phyloP scores from a whole-genome alignment of 2,113 vertebrate species.

The Callionymus lyra region DNA sequence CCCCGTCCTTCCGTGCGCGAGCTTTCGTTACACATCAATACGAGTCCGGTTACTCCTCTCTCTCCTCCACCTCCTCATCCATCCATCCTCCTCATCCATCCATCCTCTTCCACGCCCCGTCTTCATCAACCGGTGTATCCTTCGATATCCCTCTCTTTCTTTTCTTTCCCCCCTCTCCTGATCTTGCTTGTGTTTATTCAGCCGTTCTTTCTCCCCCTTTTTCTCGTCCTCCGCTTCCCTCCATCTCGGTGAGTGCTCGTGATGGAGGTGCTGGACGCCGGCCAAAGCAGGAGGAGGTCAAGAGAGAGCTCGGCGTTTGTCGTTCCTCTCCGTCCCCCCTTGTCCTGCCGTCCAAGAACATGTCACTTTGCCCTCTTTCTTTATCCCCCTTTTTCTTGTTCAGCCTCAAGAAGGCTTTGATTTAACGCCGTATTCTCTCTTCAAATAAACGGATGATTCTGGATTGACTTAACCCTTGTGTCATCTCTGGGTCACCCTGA shows the following conservation, averaged over 20 bases:
- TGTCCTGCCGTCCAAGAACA: slow-evolving; percentile 12
- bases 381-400: too few relatives aligned
- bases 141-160: slow-evolving; percentile 9
- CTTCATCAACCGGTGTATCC: slow-evolving; percentile 22
- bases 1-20: slow-evolving; percentile 24
- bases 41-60: slow-evolving; percentile 44
- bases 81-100: slow-evolving; percentile 20
- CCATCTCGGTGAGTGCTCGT: slow-evolving; percentile 53
- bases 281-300: slow-evolving; percentile 36
- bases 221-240: slow-evolving; percentile 37
- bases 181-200: slow-evolving; percentile 1
- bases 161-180: slow-evolving; percentile 5
- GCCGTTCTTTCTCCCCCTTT: slow-evolving; percentile 12
- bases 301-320: slow-evolving; percentile 27
- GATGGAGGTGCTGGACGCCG: slow-evolving; percentile 51
- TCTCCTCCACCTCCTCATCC: slow-evolving; percentile 26
- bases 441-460: too few relatives aligned
- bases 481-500: too few relatives aligned
- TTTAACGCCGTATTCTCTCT: too few relatives aligned
- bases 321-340: slow-evolving; percentile 12
- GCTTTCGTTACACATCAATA: slow-evolving; percentile 57
- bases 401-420: too few relatives aligned
- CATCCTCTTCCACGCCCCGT: slow-evolving; percentile 26
- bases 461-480: too few relatives aligned
- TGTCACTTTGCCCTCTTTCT: slow-evolving; percentile 1